Base-by-base conservation (phyloP, 1,140 invertebrate genomes). In the Bicyclus anynana region DNA sequence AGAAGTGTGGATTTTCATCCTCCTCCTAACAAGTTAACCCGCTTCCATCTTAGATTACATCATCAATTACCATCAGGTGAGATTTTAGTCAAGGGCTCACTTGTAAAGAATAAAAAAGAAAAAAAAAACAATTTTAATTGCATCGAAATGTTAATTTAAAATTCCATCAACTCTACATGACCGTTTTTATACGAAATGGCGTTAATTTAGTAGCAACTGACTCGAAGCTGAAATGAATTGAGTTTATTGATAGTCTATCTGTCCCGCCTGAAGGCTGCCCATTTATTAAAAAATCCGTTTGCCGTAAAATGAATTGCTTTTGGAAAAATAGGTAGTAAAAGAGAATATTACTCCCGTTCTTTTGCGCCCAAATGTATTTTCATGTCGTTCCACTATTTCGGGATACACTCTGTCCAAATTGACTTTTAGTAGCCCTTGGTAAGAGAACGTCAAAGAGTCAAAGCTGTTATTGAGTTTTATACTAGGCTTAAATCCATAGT, bases 241-340 rank as follows among this genome's bases (percentile, higher is more conserved):
- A 27, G 37, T 53, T 53, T 53, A 53, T 53, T 53, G 51, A 53
- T 53, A 40, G 21, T 27, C 51, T 29, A 53, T 53, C 51, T 44
- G 51, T 29, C 40, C 51, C 51, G 23, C 13, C 17, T 33, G 51
- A 26, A 27, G n/a, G 51, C 16, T 44, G 51, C 14, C 38, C 51
- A 53, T 53, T 53, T 53, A 53, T 53, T 53, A 53, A 53, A n/a
- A 53, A 53, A 20, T 42, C 14, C 26, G 38, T 44, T 53, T 44
- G 23, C 37, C 17, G 14, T 53, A 27, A 53, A 53, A 53, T 53
- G 40, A 26, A 53, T 42, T 53, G 51, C 35, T 53, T 53, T 44
- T 20, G 9, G n/a, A 50, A 53, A 44, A 44, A 52, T 10, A 40
- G 12, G 16, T 7, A 12, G 16, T 12, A 20, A 44, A 44, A 18